Conservation (phyloP, 2,797 vertebrate genomes). For the Mus minutoides region DNA sequence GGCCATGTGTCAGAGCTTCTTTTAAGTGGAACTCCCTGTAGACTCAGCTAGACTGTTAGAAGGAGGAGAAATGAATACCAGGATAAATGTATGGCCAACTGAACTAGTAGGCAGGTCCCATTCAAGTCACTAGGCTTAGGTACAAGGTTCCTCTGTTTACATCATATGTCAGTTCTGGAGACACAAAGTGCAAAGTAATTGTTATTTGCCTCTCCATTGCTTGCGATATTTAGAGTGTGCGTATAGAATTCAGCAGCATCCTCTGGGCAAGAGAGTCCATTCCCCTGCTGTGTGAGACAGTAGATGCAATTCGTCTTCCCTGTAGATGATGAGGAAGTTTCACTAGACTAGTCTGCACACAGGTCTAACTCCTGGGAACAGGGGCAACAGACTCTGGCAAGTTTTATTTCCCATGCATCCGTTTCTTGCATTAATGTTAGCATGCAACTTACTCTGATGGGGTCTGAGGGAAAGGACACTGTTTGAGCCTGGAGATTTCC, state of each 20-base stretch:
- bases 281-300: background rate
- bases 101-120: background rate
- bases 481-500: background rate
- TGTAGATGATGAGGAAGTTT: background rate
- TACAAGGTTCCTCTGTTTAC: background rate
- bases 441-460: background rate
- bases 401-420: background rate
- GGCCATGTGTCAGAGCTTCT: background rate
- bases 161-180: background rate
- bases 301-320: background rate
- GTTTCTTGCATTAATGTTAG: background rate
- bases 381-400: background rate
- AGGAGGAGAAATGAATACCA: background rate
- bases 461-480: background rate
- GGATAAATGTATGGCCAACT: background rate
- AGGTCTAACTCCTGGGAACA: background rate
- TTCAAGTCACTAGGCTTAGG: background rate
- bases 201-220: background rate
- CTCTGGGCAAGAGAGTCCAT: background rate
- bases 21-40: background rate
- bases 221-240: background rate
- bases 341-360: background rate
- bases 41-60: background rate
- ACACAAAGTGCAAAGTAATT: background rate
- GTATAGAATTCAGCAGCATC: background rate